Base-by-base conservation (phyloP, 1,140 invertebrate genomes). In the Bombus vancouverensis region DNA sequence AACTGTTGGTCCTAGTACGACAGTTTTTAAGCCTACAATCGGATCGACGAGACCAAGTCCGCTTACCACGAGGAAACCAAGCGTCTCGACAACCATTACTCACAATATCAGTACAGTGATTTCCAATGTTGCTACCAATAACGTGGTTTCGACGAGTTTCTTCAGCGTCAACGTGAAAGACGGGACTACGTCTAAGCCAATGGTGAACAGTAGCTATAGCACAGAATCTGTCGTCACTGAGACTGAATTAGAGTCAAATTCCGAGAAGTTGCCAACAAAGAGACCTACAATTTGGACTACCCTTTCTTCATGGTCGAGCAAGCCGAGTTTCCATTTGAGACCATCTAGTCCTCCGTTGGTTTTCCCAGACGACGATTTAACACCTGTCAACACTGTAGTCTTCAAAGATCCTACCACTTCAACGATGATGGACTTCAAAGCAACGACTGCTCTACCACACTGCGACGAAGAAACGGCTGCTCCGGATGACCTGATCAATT, bases 401-500 rank as follows among this genome's bases (percentile, higher is more conserved):
- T 89, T 92, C 28, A 92, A 92, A 78, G 87, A 92, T 10, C 87
- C 90, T 0, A 75, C n/a, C 0, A 28, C 37, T 5, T 44, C 83
- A 5, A 34, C 83, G 28, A 53, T 62, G 0, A 76, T 82, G 2
- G 57, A 68, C 6, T 84, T 88, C 32, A 91, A 85, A 42, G 22
- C 86, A 3, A 88, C 90, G 8, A 92, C 93, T 0, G 85, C 86
- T 0, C 9, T 32, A 2, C 90, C 87, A 15, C 91, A 86, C 25
- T 93, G 91, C 74, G 93, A 94, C 2, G 94, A 95, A 0, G 94
- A 96, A 79, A 97, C 96, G 0, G 96, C 96, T 2, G 92, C 95
- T 0, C 95, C 96, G 0, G 97, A 98, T 86, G 97, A 97, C 83
- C 93, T 97, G 10, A 96, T 97, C 34, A 98, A 98, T 87, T 98